Conservation (phyloP, 2,888 invertebrate species). For the Cyclophora albipunctata region DNA sequence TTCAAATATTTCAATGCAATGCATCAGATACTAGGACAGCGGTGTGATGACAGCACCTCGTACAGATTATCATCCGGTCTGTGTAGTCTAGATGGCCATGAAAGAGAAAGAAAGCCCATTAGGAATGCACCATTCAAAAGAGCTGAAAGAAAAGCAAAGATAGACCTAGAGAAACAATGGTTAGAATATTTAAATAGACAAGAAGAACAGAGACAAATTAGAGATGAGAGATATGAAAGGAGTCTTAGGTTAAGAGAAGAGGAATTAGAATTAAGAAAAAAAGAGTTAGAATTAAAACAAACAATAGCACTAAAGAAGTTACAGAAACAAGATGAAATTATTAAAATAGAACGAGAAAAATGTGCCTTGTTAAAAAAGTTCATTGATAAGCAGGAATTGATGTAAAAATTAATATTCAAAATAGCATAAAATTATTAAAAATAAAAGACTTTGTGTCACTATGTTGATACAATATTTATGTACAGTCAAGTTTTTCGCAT, state of each 20-base stretch:
- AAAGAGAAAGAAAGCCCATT: slow-evolving; percentile 16
- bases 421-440: no score
- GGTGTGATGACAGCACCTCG: slow-evolving; percentile 35
- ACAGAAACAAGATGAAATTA: slow-evolving; percentile 49
- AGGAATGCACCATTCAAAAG: no score
- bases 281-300: slow-evolving; percentile 52
- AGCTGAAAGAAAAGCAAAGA: slow-evolving; percentile 20
- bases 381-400: slow-evolving; percentile 31
- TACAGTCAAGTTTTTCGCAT: slow-evolving; percentile 27
- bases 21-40: slow-evolving; percentile 50
- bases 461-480: no score
- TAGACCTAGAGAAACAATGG: slow-evolving; percentile 55
- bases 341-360: slow-evolving; percentile 52
- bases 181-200: slow-evolving; percentile 48
- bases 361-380: slow-evolving; percentile 45
- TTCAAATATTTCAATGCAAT: slow-evolving; percentile 59
- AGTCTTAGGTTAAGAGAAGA: slow-evolving; percentile 47
- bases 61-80: slow-evolving; percentile 40
- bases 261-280: slow-evolving; percentile 44
- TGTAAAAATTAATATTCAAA: slow-evolving; percentile 11
- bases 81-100: slow-evolving; percentile 21
- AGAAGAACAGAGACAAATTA: slow-evolving; percentile 41
- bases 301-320: slow-evolving; percentile 46
- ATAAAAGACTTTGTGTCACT: no score
- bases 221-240: slow-evolving; percentile 49